Conservation (phyloP, 2,797 vertebrate genomes). For the Eospalax fontanierii region DNA sequence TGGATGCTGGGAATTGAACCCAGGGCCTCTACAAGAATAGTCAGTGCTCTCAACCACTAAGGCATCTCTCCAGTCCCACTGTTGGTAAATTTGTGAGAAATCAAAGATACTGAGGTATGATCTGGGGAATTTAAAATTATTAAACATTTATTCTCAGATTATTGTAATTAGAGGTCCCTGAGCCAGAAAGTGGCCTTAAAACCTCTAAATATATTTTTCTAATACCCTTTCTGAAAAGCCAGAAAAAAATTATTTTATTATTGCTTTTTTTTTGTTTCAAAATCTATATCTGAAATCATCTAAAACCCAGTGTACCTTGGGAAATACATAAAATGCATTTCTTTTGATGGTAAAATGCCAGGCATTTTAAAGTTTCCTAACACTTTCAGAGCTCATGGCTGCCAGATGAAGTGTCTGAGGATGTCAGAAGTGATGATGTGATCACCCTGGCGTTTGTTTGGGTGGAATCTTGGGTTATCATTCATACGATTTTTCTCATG, state of each 20-base stretch:
- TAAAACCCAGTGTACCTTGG: background rate
- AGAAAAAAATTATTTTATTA: constrained; percentile 39
- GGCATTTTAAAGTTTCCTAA: constrained; percentile 15
- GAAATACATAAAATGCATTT: background rate
- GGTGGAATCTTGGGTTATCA: background rate
- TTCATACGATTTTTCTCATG: constrained; percentile 36
- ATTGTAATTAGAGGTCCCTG: background rate
- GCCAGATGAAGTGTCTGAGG: background rate
- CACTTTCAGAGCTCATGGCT: background rate
- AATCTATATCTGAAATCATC: constrained; percentile 22
- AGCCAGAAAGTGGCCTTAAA: constrained; percentile 9
- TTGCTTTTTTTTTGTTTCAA: background rate
- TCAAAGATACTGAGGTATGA: background rate
- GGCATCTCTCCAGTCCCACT: too few species aligned
- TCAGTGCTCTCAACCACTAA: too few species aligned
- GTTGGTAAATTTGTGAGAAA: constrained; percentile 40
- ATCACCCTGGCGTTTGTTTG: constrained; percentile 38
- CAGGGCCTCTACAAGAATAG: too few species aligned
- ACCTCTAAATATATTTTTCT: background rate
- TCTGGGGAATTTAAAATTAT: constrained; percentile 38
- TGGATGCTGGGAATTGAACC: too few species aligned
- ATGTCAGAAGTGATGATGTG: background rate
- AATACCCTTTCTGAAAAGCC: constrained; percentile 17
- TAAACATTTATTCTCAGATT: background rate
- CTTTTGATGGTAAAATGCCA: background rate